Conservation (phyloP, 1,140 invertebrate genomes). For the Nasonia longicornis region DNA sequence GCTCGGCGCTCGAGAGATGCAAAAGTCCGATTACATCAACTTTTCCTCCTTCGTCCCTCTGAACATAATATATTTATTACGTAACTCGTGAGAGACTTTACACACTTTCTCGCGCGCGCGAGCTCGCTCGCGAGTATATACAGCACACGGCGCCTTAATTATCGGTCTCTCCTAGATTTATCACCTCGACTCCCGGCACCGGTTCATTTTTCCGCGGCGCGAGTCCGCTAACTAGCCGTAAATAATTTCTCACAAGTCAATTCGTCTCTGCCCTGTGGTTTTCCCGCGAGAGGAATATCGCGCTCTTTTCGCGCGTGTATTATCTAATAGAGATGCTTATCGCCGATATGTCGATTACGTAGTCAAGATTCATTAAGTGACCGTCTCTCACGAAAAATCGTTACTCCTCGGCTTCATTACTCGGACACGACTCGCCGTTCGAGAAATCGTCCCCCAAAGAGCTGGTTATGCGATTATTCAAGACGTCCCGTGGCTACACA, state of each 20-base stretch:
- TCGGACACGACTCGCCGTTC: constrained; percentile 9
- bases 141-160: background rate
- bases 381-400: constrained; percentile 11
- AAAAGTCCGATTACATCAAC: constrained; percentile 24
- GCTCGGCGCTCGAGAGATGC: constrained; percentile 5
- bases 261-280: background rate
- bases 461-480: background rate
- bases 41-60: background rate
- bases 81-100: background rate
- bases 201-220: background rate
- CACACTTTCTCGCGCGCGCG: background rate
- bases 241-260: constrained; percentile 21
- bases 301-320: constrained; percentile 16
- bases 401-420: constrained; percentile 23
- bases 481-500: background rate
- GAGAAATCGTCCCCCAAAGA: constrained; percentile 8
- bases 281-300: background rate
- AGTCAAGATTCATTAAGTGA: constrained; percentile 27
- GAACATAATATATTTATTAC: constrained; percentile 35
- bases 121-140: background rate
- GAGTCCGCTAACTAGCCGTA: background rate
- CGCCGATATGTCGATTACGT: constrained; percentile 10
- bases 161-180: constrained; percentile 15
- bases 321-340: constrained; percentile 35
- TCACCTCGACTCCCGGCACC: background rate